phyloP scores from a whole-genome alignment of 2,797 vertebrate genomes.

The Alosa sapidissima region DNA sequence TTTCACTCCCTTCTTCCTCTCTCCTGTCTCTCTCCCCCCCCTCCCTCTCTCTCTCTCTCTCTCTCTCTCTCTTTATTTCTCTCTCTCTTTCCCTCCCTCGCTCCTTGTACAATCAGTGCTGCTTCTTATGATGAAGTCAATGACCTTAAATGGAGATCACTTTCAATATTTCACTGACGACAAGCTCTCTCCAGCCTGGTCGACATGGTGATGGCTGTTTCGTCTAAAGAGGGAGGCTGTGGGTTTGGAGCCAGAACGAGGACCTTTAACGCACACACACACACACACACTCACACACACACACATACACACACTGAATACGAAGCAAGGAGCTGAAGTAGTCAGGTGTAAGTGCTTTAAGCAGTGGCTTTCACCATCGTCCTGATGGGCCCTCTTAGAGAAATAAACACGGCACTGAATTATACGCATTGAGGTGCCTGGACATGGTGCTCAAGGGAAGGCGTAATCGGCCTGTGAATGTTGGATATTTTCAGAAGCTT shows the following conservation, averaged over 20 bases:
- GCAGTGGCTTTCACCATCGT: neutral
- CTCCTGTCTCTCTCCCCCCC: neutral
- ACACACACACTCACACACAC: neutral
- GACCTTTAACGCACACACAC: neutral
- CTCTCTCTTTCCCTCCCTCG: constrained; percentile 27
- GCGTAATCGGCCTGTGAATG: neutral
- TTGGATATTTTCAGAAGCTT: neutral
- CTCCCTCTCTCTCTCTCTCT: constrained; percentile 46
- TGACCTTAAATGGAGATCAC: neutral
- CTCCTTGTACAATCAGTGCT: too few relatives aligned
- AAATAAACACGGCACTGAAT: neutral
- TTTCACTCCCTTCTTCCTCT: constrained; percentile 22
- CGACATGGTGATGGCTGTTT: neutral
- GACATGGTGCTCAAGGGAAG: too few relatives aligned
- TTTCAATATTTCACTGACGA: neutral
- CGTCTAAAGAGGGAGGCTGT: neutral
- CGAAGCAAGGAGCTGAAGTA: neutral
- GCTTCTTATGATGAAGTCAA: neutral
- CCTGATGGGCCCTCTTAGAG: neutral
- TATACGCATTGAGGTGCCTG: too few relatives aligned
- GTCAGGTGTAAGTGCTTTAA: neutral
- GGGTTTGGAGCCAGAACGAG: too few relatives aligned
- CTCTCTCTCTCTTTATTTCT: constrained; percentile 49
- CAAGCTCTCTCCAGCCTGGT: neutral
- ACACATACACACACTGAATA: neutral